Conservation (phyloP, 1,140 invertebrate species). For the Conopomorpha cramerella region DNA sequence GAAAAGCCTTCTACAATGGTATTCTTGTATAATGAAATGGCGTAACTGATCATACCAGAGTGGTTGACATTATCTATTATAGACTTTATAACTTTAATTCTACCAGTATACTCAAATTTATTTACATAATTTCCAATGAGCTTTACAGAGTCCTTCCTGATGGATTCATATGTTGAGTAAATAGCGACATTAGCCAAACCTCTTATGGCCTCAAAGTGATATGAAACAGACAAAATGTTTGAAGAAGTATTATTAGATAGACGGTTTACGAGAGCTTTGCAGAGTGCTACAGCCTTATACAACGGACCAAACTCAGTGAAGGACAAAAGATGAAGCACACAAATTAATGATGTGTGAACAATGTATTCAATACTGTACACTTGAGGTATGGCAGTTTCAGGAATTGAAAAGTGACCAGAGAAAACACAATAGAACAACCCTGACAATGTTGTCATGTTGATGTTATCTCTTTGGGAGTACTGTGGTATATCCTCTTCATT, state of each 20-base stretch:
- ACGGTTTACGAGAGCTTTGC: constrained; percentile 53
- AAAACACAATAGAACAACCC: constrained; percentile 63
- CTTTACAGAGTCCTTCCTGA: constrained; percentile 65
- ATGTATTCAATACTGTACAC: constrained; percentile 69
- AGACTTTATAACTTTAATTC: constrained; percentile 68
- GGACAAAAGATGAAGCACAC: constrained; percentile 62
- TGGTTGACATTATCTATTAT: constrained; percentile 67
- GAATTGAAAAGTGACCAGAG: constrained; percentile 56
- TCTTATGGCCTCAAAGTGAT: constrained; percentile 66
- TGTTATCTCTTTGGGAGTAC: constrained; percentile 30
- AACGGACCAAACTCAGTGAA: constrained; percentile 62
- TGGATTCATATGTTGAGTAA: constrained; percentile 61
- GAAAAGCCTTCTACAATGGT: constrained; percentile 64
- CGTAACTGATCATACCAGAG: constrained; percentile 73
- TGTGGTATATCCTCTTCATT: constrained; percentile 40
- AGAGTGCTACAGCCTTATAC: constrained; percentile 68
- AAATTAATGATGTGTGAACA: constrained; percentile 63
- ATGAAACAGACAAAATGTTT: constrained; percentile 58
- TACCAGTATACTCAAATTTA: constrained; percentile 70
- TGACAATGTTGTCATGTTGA: constrained; percentile 34
- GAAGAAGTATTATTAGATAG: constrained; percentile 49
- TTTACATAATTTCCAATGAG: constrained; percentile 66
- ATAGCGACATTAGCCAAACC: constrained; percentile 68
- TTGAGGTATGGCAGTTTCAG: constrained; percentile 62
- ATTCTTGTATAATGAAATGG: constrained; percentile 74